Evolutionary conservation across 2,888 invertebrate genomes (phyloP), one percentile per base, ranked within the genome.

Genomic region (Tuberolachnus salignus): DNA sequence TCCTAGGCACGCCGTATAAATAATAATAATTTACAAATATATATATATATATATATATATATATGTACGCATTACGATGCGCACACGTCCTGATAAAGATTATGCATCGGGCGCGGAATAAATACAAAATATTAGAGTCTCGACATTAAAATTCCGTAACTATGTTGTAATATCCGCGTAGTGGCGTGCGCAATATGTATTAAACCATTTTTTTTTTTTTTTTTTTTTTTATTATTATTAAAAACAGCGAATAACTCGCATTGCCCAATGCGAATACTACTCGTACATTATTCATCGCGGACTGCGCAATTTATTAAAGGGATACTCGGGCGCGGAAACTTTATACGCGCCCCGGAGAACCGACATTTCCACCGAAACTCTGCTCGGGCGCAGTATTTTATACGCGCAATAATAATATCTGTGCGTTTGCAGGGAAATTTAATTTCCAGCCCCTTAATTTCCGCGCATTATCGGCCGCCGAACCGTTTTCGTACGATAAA

Each of bases 241-340:
- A 53, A 34, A 53, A 34, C 19, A 53, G 19, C 34, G 19, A 53
- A 69, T 19, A 19, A 69, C 53, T 53, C 13, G 4, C 66, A 23
- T 67, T 51, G 4, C 49, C 26, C 4, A 23, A 49, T n/a, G n/a
- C 23, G 21, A n/a, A n/a, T n/a, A n/a, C 2, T 49, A n/a, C 23
- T 3, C n/a, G 49, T 67, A 67, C 26, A 53, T 69, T 67, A 67
- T 67, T 67, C 67, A 67, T 67, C n/a, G 26, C 66, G n/a, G 26
- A 67, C 26, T 6, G 26, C 10, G 26, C 49, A n/a, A 19, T 16
- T 23, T 66, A 23, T 66, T 16, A 26, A 26, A 51, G 3, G n/a
- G 23, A n/a, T 51, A 51, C 44, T 59, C 42, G 19, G n/a, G n/a
- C n/a, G 26, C 19, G 11, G 19, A 42, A 66, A 66, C 34, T 34